phyloP scores from a whole-genome alignment of 2,888 invertebrate genomes.

The Osedax fenrisi region DNA sequence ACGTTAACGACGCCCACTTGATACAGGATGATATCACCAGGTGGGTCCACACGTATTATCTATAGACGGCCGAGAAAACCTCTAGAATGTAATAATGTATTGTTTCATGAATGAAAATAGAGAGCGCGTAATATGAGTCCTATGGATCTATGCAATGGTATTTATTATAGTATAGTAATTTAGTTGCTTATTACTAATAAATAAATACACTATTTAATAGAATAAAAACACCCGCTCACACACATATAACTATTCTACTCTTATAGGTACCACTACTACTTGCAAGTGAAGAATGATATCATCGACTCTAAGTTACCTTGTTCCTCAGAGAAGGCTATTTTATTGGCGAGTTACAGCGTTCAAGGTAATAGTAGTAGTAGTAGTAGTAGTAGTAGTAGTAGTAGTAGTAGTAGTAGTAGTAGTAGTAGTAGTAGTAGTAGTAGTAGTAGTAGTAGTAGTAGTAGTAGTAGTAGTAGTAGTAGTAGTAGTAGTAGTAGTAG shows the following conservation, averaged over 20 bases:
- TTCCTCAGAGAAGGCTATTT: conserved; percentile 76
- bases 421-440: conserved; percentile 1
- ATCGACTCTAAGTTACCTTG: conserved; percentile 80
- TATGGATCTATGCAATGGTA: too few species aligned
- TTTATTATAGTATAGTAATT: too few species aligned
- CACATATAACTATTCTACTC: too few species aligned
- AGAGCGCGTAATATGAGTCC: too few species aligned
- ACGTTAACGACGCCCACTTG: conserved; percentile 73
- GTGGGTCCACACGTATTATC: too few species aligned
- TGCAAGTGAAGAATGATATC: conserved; percentile 85
- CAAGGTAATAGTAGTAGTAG: conserved; percentile 54
- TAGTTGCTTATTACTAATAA: too few species aligned
- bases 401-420: not conserved
- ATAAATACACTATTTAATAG: too few species aligned
- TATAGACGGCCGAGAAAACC: too few species aligned
- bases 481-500: not conserved
- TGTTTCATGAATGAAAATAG: too few species aligned
- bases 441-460: not conserved
- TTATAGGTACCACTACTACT: conserved; percentile 82
- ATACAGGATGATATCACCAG: conserved; percentile 85
- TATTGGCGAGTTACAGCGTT: conserved; percentile 80
- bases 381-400: not conserved
- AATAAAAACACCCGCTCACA: too few species aligned
- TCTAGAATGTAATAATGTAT: too few species aligned
- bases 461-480: not conserved